Evolutionary conservation across 1,140 invertebrate genomes (phyloP), one percentile per base, ranked within the genome.

Genomic region (Caenorhabditis inopinata): DNA sequence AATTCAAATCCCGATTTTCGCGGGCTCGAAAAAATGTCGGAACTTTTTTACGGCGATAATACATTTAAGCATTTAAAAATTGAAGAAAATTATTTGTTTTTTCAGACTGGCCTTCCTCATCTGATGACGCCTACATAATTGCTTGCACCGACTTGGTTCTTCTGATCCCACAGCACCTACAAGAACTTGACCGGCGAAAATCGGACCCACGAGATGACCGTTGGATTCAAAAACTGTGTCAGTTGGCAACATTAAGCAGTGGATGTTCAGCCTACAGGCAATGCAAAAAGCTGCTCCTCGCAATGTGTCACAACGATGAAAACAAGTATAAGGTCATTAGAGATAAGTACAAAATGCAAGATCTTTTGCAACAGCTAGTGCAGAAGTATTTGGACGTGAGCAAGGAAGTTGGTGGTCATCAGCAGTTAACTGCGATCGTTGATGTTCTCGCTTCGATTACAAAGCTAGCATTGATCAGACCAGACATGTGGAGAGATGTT

Each of bases 341-440:
- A 35, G 78, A 79, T 29, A 47, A 45, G 7, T 79, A 79, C 27
- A 51, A 68, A 46, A 79, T 79, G 79, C 79, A 42, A 21, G 47
- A 51, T 18, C 73, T 42, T 9, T 5, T 76, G 23, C 45, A 76
- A 38, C 29, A 53, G 29, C 12, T 80, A 18, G 27, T 48, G n/a
- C 9, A 48, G 23, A 76, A 80, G 27, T 53, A 77, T 45, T 9
- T 62, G 29, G 38, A 77, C 38, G 48, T 77, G 12, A 77, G 51
- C 18, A 45, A 45, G 27, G 48, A 58, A 27, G 21, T 53, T 18
- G 46, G 47, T n/a, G 35, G 27, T 18, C 79, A 80, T 58, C 27
- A 80, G 23, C 42, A 76, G 35, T 25, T 80, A 3, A 80, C 79
- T 3, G 79, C 76, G 14, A 80, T 80, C 18, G 74, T 80, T 14